Evolutionary conservation across 2,113 vertebrate species (phyloP).

Genomic region (Oxyura jamaicensis): DNA sequence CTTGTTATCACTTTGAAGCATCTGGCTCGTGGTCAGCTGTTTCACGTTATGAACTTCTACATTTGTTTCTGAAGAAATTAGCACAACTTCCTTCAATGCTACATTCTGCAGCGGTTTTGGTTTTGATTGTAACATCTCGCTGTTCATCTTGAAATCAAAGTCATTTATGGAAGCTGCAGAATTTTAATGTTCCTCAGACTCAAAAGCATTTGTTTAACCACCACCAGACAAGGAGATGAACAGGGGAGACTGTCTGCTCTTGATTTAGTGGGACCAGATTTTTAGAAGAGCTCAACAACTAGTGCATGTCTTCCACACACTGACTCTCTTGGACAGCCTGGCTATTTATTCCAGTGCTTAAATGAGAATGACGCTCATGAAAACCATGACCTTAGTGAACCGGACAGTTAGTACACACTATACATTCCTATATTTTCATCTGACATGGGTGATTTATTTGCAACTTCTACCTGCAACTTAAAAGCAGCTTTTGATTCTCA

Average conservation of each 20-base stretch:
- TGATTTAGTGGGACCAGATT: constrained; percentile 62
- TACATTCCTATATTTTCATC: not conserved
- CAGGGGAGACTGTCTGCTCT: constrained; percentile 48
- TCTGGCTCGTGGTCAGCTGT: constrained; percentile 62
- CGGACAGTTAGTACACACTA: not conserved
- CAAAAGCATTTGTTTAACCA: constrained; percentile 67
- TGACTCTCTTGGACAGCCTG: not conserved
- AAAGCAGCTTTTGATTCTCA: constrained; percentile 14
- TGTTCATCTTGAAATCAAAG: constrained; percentile 65
- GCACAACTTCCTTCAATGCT: constrained; percentile 46
- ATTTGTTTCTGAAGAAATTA: constrained; percentile 65
- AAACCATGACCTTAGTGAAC: not conserved
- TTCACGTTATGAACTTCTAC: constrained; percentile 61
- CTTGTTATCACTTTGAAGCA: constrained; percentile 41
- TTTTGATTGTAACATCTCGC: constrained; percentile 63
- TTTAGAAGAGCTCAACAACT: constrained; percentile 25
- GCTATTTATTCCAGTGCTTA: constrained; percentile 8
- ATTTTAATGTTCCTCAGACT: constrained; percentile 67
- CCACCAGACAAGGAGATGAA: constrained; percentile 62
- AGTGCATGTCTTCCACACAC: not conserved
- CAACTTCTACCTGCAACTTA: constrained; percentile 23
- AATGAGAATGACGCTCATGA: not conserved
- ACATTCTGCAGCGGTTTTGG: constrained; percentile 39
- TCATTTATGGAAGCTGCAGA: constrained; percentile 63
- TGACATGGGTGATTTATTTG: not conserved